Percentiles rank a stretch among this genome's conserved stretches.
Conservation (phyloP, 2,888 invertebrate species). For the Brachyopa scutellaris region DNA sequence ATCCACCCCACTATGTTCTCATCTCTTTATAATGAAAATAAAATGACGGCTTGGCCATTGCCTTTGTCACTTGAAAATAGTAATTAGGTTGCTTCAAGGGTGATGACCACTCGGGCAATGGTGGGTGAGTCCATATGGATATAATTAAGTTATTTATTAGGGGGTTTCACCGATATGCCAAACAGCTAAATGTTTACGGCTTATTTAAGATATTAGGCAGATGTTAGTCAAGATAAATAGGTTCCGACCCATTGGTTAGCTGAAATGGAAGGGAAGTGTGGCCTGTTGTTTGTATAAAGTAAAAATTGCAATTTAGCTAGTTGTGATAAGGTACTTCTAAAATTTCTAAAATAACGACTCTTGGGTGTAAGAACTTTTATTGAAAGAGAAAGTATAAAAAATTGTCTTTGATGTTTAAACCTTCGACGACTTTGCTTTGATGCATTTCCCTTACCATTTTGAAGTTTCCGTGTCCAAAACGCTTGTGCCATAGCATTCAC, state of each 20-base stretch:
- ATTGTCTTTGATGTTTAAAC: constrained; percentile 9
- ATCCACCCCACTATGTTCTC: background rate
- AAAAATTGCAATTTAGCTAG: too few relatives aligned
- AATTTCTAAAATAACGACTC: too few relatives aligned
- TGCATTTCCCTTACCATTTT: constrained; percentile 39
- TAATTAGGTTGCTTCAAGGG: constrained; percentile 34
- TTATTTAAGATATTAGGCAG: background rate
- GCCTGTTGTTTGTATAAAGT: too few relatives aligned
- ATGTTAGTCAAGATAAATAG: background rate
- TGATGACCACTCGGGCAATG: constrained; percentile 8
- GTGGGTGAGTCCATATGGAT: constrained; percentile 13
- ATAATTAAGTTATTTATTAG: constrained; percentile 40
- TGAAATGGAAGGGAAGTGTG: too few relatives aligned
- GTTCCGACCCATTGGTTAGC: constrained; percentile 9
- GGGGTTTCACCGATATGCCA: constrained; percentile 32
- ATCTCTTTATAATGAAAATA: constrained; percentile 14
- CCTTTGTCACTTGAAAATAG: constrained; percentile 49
- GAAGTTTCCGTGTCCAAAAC: constrained; percentile 71
- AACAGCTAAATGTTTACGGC: constrained; percentile 11
- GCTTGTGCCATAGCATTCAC: constrained; percentile 72
- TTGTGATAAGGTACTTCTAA: too few relatives aligned
- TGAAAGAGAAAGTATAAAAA: too few relatives aligned
- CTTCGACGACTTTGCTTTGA: background rate
- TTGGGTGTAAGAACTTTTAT: too few relatives aligned
- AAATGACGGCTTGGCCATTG: constrained; percentile 37